phyloP scores from a whole-genome alignment of 2,797 vertebrate genomes.

The Aphelocoma californica region DNA sequence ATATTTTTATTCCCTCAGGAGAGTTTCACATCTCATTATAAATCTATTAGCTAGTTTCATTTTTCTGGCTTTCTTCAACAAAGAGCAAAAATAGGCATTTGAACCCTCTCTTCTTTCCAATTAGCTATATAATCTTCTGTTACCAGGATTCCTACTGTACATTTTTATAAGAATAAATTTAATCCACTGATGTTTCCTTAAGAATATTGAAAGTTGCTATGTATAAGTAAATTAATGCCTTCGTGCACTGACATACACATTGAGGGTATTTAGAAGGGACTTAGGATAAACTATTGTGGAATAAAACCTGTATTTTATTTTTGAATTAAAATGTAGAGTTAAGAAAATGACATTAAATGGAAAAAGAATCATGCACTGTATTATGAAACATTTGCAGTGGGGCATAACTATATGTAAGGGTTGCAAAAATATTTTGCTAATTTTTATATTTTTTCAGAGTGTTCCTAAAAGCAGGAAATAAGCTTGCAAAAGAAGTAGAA shows the following conservation, averaged over 20 bases:
- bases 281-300: background rate
- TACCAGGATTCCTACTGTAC: background rate
- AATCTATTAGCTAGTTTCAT: background rate
- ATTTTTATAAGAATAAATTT: background rate
- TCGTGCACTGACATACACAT: background rate
- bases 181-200: background rate
- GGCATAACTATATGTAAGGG: background rate
- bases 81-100: background rate
- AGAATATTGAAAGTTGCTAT: background rate
- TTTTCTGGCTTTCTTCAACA: constrained; percentile 8
- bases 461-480: background rate
- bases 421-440: background rate
- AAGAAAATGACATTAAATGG: background rate
- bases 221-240: background rate
- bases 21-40: background rate
- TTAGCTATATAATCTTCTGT: background rate
- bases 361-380: background rate
- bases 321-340: background rate
- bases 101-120: background rate
- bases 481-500: background rate
- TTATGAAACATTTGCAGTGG: background rate
- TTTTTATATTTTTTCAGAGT: background rate
- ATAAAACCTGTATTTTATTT: background rate
- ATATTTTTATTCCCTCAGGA: constrained; percentile 17
- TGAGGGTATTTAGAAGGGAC: background rate